These are phyloP conservation scores for Eucera pruinosa DNA, from an alignment of 2,888 invertebrate species.

Conservation along the genomic window DNA sequence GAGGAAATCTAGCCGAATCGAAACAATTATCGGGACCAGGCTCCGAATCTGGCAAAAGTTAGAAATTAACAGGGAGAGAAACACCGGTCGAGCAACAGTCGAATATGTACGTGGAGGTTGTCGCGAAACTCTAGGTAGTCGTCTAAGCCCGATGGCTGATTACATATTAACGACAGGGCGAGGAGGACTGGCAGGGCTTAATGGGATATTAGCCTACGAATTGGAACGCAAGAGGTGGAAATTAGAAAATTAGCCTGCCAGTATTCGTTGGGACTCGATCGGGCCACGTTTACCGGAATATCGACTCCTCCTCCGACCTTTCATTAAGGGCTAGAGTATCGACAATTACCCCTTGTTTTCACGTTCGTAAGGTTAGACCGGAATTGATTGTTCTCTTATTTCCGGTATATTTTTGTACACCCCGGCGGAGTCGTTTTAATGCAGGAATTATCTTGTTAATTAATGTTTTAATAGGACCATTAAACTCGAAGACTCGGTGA, in stretches of 20 bases:
- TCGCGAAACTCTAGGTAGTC: conserved; percentile 40
- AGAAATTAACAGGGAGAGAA: conserved; percentile 8
- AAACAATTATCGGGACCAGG: conserved; percentile 15
- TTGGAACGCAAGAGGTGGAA: conserved; percentile 72
- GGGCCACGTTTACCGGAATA: conserved; percentile 23
- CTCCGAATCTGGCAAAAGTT: conserved; percentile 19
- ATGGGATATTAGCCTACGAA: conserved; percentile 80
- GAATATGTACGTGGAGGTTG: conserved; percentile 31
- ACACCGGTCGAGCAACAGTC: not conserved
- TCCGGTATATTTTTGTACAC: not conserved
- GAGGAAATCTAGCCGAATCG: not conserved
- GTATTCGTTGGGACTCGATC: conserved; percentile 57
- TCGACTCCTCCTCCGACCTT: conserved; percentile 26
- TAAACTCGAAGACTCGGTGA: not conserved
- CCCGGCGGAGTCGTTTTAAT: not conserved
- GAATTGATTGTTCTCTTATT: not conserved
- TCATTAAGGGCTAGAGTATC: conserved; percentile 26
- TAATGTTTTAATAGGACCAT: not conserved
- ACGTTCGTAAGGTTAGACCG: not conserved
- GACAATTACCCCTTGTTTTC: conserved; percentile 27
- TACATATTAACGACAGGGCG: conserved; percentile 76
- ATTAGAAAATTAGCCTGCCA: conserved; percentile 76
- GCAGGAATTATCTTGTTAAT: conserved; percentile 11
- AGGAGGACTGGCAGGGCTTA: conserved; percentile 72
- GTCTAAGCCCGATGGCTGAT: conserved; percentile 75